Evolutionary conservation across 2,113 vertebrate species (phyloP).

Genomic region (Isichthys henryi): DNA sequence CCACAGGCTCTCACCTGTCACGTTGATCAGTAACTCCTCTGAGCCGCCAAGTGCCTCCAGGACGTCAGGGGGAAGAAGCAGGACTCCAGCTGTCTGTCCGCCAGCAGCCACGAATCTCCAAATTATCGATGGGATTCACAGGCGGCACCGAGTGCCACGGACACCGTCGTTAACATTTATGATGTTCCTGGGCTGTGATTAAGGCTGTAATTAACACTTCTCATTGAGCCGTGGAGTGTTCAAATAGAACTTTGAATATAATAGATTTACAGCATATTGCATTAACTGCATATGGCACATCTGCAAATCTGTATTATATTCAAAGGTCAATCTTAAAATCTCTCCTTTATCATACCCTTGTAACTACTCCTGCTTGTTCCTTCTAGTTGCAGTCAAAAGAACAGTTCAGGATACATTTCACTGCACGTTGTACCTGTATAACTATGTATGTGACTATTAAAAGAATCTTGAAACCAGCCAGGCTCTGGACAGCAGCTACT

Average conservation of each 20-base stretch:
- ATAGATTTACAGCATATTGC: too few relatives aligned
- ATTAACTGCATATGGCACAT: too few relatives aligned
- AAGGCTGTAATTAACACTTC: neutral
- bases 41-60: constrained; percentile 44
- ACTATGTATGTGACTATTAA: too few relatives aligned
- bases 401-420: too few relatives aligned
- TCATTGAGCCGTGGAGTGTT: neutral
- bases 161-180: neutral
- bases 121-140: neutral
- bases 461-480: neutral
- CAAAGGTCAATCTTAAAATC: too few relatives aligned
- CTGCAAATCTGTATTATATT: too few relatives aligned
- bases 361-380: too few relatives aligned
- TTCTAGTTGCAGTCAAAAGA: too few relatives aligned
- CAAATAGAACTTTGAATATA: too few relatives aligned
- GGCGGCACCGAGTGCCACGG: neutral
- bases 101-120: neutral
- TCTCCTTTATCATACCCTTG: too few relatives aligned
- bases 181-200: neutral
- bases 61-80: constrained; percentile 3
- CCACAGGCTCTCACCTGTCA: neutral
- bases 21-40: constrained; percentile 58
- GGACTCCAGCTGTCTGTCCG: neutral
- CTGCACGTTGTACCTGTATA: too few relatives aligned
- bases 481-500: neutral